A percentile compares a stretch with the other conserved stretches of the same genome.
phyloP scores from a whole-genome alignment of 2,888 invertebrate genomes.

The Geotrupes spiniger region DNA sequence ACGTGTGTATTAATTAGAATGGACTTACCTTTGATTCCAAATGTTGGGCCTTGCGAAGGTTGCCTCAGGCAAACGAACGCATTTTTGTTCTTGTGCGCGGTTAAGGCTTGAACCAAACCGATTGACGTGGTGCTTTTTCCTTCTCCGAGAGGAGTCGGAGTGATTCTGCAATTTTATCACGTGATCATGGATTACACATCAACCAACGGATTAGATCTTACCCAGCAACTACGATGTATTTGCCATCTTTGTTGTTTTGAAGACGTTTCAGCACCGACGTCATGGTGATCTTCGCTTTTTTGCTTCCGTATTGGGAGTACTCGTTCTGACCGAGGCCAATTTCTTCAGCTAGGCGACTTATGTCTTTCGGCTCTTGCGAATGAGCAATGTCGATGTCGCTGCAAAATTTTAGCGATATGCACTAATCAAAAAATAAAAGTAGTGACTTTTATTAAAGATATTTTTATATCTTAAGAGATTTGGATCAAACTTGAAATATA shows the following conservation, averaged over 20 bases:
- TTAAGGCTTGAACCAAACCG: conserved; percentile 89
- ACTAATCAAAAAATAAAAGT: too few species aligned
- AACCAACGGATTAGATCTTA: conserved; percentile 53
- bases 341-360: conserved; percentile 73
- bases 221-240: conserved; percentile 95
- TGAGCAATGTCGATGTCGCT: conserved; percentile 91
- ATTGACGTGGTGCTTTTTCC: conserved; percentile 96
- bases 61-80: conserved; percentile 93
- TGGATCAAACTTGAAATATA: too few species aligned
- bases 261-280: conserved; percentile 72
- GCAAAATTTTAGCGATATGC: conserved; percentile 33
- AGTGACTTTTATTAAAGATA: neutral
- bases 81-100: conserved; percentile 79
- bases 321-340: conserved; percentile 80
- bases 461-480: too few species aligned
- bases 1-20: too few species aligned
- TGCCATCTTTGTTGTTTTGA: conserved; percentile 67
- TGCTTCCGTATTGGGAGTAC: conserved; percentile 86
- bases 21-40: conserved; percentile 88
- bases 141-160: conserved; percentile 98
- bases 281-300: conserved; percentile 91
- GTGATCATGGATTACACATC: neutral
- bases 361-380: conserved; percentile 82
- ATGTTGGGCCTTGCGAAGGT: conserved; percentile 98
- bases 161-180: conserved; percentile 65